Conservation (phyloP, 2,888 invertebrate genomes). For the Antheraea assamensis region DNA sequence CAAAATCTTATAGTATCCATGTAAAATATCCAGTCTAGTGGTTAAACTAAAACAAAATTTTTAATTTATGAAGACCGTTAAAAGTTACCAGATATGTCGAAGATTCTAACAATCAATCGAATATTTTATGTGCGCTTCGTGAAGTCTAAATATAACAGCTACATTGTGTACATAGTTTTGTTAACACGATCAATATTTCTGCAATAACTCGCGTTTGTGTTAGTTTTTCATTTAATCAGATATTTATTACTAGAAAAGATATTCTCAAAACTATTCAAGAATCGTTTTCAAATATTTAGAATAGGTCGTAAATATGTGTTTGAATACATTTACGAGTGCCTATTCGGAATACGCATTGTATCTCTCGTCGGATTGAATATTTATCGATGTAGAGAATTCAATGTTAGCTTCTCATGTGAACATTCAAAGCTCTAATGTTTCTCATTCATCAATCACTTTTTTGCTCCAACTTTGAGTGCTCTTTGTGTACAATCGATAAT, state of each 20-base stretch:
- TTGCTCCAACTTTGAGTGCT: not conserved
- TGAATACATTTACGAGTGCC: not conserved
- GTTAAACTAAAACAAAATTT: constrained; percentile 6
- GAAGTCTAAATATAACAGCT: constrained; percentile 18
- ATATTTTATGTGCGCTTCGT: constrained; percentile 27
- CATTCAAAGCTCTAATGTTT: not conserved
- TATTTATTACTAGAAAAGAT: not conserved
- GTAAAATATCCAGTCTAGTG: not conserved
- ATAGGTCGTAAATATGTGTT: not conserved
- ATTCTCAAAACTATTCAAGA: not conserved
- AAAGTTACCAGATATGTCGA: constrained; percentile 23
- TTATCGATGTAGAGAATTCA: not conserved
- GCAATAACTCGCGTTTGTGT: not conserved
- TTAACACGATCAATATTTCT: constrained; percentile 16
- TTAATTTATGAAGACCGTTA: not conserved
- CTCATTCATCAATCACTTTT: not conserved
- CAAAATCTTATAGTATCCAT: not conserved
- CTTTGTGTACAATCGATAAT: not conserved
- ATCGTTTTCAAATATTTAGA: not conserved
- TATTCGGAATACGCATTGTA: not conserved
- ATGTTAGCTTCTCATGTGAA: not conserved
- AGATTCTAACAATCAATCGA: constrained; percentile 29
- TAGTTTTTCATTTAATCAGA: not conserved
- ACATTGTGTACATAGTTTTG: not conserved
- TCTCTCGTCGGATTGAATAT: constrained; percentile 3